phyloP scores from a whole-genome alignment of 1,140 invertebrate genomes.

The Dreissena rostriformis region DNA sequence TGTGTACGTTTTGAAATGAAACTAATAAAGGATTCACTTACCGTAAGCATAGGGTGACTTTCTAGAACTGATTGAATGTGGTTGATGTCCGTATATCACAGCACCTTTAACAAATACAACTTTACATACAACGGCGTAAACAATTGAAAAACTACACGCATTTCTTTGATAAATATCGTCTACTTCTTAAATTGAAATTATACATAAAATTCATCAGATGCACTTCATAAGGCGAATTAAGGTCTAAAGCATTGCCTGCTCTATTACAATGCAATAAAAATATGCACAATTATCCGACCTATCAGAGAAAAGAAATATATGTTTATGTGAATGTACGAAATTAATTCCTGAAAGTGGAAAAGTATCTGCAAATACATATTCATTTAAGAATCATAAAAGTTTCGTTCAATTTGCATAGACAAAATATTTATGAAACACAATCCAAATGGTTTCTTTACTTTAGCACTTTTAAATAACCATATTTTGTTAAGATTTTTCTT shows the following conservation, averaged over 20 bases:
- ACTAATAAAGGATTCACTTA: background rate
- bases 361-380: too few relatives aligned
- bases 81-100: constrained; percentile 2
- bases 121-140: background rate
- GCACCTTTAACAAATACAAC: background rate
- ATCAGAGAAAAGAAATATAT: too few relatives aligned
- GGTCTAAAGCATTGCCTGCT: too few relatives aligned
- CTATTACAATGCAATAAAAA: too few relatives aligned
- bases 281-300: too few relatives aligned
- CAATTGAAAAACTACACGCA: background rate
- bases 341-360: too few relatives aligned
- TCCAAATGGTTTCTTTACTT: background rate
- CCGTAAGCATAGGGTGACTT: background rate
- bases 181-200: background rate
- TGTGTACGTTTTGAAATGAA: background rate
- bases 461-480: background rate
- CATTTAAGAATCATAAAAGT: too few relatives aligned
- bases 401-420: too few relatives aligned
- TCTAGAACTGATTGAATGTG: background rate
- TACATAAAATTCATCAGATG: background rate
- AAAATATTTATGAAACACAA: too few relatives aligned
- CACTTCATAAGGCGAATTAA: background rate
- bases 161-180: background rate
- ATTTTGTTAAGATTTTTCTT: background rate
- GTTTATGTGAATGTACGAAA: too few relatives aligned